Percentiles rank a stretch among this genome's conserved stretches.
Evolutionary conservation across 2,888 invertebrate genomes (phyloP).

Genomic region (Scaptomyza cyrtandrae): DNA sequence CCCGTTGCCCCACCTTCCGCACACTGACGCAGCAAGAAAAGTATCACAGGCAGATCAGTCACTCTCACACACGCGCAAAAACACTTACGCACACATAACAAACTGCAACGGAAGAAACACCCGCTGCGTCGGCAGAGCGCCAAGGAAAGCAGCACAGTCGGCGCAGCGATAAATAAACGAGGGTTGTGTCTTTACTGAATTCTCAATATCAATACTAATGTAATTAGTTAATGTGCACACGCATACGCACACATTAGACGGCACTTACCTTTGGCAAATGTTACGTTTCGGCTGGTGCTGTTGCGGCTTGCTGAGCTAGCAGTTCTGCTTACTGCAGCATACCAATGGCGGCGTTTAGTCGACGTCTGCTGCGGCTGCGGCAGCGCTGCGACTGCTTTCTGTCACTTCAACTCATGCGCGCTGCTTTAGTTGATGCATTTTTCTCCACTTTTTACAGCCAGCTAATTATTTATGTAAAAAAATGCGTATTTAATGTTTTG

Average conservation of each 20-base stretch:
- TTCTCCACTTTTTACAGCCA: slow-evolving; percentile 43
- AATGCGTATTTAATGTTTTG: slow-evolving; percentile 34
- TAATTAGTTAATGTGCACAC: slow-evolving; percentile 23
- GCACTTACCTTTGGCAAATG: slow-evolving; percentile 71
- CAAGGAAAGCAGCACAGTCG: slow-evolving; percentile 43
- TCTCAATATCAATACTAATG: slow-evolving; percentile 15
- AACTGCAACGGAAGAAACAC: slow-evolving; percentile 42
- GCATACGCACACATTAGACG: slow-evolving; percentile 24
- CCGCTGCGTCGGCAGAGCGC: slow-evolving; percentile 31
- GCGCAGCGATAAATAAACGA: slow-evolving; percentile 40
- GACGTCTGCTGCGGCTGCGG: slow-evolving; percentile 34
- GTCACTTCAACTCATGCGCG: slow-evolving; percentile 53
- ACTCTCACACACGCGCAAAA: slow-evolving; percentile 17
- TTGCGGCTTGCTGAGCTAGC: slow-evolving; percentile 45
- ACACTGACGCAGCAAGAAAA: slow-evolving; percentile 42
- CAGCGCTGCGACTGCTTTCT: slow-evolving; percentile 47
- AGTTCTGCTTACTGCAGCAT: slow-evolving; percentile 55
- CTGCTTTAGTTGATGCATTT: slow-evolving; percentile 45
- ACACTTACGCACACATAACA: slow-evolving; percentile 19
- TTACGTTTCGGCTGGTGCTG: slow-evolving; percentile 57
- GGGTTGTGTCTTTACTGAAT: slow-evolving; percentile 9
- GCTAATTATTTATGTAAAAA: slow-evolving; percentile 40
- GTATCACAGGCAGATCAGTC: slow-evolving; percentile 33
- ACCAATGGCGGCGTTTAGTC: slow-evolving; percentile 47
- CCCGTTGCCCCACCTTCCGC: slow-evolving; percentile 25